Percentiles rank a stretch among this genome's conserved stretches.
Evolutionary conservation across 2,113 vertebrate species (phyloP).

Genomic region (Poeciliopsis turrubarensis): DNA sequence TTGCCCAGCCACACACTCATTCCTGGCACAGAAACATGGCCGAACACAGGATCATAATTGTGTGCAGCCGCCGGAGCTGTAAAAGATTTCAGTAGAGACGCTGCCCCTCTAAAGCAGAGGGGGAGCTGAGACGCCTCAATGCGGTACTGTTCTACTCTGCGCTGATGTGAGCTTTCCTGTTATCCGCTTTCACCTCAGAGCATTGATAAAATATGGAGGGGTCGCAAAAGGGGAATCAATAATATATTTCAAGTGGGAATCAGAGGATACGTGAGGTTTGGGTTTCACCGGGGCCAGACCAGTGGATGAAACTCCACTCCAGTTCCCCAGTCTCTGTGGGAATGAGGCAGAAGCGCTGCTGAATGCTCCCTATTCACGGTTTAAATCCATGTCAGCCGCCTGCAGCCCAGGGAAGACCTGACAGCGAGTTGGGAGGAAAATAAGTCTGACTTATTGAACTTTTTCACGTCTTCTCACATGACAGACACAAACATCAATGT

Average conservation of each 20-base stretch:
- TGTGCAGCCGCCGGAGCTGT: slow-evolving; percentile 40
- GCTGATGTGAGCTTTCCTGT: slow-evolving; percentile 49
- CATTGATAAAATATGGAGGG: slow-evolving; percentile 51
- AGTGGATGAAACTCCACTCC: slow-evolving; percentile 61
- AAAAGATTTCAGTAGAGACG: slow-evolving; percentile 31
- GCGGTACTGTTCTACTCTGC: slow-evolving; percentile 32
- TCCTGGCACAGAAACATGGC: slow-evolving; percentile 20
- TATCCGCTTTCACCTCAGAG: slow-evolving; percentile 56
- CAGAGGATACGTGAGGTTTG: slow-evolving; percentile 54
- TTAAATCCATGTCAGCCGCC: slow-evolving; percentile 43
- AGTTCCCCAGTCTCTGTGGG: slow-evolving; percentile 49
- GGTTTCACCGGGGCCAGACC: slow-evolving; percentile 52
- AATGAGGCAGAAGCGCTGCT: slow-evolving; percentile 39
- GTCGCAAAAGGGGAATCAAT: slow-evolving; percentile 55
- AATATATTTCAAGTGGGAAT: slow-evolving; percentile 55
- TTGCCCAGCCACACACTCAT: slow-evolving; percentile 63
- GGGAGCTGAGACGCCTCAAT: slow-evolving; percentile 42
- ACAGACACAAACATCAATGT: background rate
- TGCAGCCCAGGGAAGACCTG: slow-evolving; percentile 29
- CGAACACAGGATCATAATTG: slow-evolving; percentile 47
- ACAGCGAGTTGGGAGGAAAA: background rate
- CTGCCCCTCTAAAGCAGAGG: slow-evolving; percentile 28
- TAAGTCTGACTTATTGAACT: background rate
- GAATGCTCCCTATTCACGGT: slow-evolving; percentile 61
- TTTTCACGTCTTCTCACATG: background rate